phyloP scores from a whole-genome alignment of 2,113 vertebrate species.

The Cebidichthys violaceus region DNA sequence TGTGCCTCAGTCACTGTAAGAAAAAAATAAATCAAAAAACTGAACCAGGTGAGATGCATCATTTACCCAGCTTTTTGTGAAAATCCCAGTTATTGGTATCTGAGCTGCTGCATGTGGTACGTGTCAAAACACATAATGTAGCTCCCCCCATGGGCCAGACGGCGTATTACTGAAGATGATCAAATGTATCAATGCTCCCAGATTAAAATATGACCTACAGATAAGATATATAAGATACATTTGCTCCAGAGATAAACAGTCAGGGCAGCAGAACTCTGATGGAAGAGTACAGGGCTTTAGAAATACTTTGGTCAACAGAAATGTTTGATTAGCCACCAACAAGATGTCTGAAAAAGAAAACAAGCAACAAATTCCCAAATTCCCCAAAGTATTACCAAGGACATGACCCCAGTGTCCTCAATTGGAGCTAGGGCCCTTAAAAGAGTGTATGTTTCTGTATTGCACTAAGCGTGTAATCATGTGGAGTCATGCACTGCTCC shows the following conservation, averaged over 20 bases:
- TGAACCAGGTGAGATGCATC: neutral
- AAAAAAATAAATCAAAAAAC: neutral
- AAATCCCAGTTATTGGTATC: slow-evolving; percentile 32
- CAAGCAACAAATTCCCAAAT: too few relatives aligned
- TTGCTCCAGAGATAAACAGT: neutral
- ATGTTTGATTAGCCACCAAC: neutral
- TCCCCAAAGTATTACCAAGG: too few relatives aligned
- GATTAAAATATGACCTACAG: slow-evolving; percentile 6
- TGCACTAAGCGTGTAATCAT: too few relatives aligned
- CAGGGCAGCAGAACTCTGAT: neutral
- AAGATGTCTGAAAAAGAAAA: too few relatives aligned
- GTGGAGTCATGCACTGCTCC: too few relatives aligned
- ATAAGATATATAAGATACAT: too few relatives aligned
- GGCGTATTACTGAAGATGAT: slow-evolving; percentile 7
- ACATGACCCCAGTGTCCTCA: too few relatives aligned
- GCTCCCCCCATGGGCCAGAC: slow-evolving; percentile 6
- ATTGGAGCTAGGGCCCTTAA: too few relatives aligned
- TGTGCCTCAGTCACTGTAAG: neutral
- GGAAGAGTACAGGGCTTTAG: neutral
- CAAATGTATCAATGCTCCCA: neutral
- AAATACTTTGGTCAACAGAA: neutral
- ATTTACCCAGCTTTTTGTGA: slow-evolving; percentile 11
- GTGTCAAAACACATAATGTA: slow-evolving; percentile 17
- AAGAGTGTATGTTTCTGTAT: too few relatives aligned
- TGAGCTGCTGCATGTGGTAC: slow-evolving; percentile 1